A percentile compares a stretch with the other conserved stretches of the same genome.
These are phyloP conservation scores for Heliothis peltigera DNA, from an alignment of 2,888 invertebrate genomes.

Conservation along the genomic window DNA sequence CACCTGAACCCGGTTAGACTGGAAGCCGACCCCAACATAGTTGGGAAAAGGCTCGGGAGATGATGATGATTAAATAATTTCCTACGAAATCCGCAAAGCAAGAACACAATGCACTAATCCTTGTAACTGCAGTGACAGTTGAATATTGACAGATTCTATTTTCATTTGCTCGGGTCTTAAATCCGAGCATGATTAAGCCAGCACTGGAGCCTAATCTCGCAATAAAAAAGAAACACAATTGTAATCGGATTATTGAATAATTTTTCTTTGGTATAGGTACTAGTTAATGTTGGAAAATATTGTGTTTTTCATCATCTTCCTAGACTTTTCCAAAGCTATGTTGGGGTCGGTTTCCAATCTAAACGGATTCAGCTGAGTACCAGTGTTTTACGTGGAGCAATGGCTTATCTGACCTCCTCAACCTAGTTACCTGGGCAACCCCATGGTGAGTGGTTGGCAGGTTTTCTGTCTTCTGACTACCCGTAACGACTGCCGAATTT, in stretches of 20 bases:
- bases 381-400: too few species aligned
- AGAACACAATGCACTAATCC: conserved; percentile 1
- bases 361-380: too few species aligned
- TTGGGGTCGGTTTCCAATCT: too few species aligned
- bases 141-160: conserved; percentile 10
- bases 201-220: conserved; percentile 3
- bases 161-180: conserved; percentile 3
- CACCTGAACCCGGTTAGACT: too few species aligned
- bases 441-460: too few species aligned
- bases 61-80: background rate
- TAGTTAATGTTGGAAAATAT: background rate
- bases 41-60: background rate
- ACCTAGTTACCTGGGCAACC: too few species aligned
- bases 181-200: conserved; percentile 7
- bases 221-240: conserved; percentile 2
- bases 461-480: too few species aligned
- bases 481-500: too few species aligned
- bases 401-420: too few species aligned
- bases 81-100: background rate
- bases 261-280: background rate
- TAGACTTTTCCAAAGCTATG: too few species aligned
- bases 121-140: conserved; percentile 14
- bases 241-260: conserved; percentile 6
- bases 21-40: background rate
- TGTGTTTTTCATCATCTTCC: too few species aligned